Evolutionary conservation across 1,140 invertebrate species (phyloP), one percentile per base, ranked within the genome.

Genomic region (Zaprionus ornatus): DNA sequence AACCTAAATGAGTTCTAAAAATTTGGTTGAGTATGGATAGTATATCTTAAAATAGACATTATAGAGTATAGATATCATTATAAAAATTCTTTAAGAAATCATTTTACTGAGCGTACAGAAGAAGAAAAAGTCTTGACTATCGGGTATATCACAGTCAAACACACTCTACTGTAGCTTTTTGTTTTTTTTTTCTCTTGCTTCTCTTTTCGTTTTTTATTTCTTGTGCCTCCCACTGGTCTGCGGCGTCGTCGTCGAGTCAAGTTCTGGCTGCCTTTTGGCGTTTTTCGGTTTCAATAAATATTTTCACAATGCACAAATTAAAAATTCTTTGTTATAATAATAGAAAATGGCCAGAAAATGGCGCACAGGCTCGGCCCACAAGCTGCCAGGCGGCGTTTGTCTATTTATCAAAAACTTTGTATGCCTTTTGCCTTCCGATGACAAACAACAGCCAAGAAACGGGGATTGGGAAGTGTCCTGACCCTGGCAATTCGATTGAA

Each of bases 241-340:
- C 27, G 27, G 25, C 23, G 23, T 13, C 23, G 62, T 4, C 7
- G 23, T 32, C 35, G 42, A 62, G 52, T 52, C 52, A 70, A 63
- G 66, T 69, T 70, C 29, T 35, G 19, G 40, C 61, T 76, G 61
- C 50, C 85, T 76, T 74, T 77, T 56, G 66, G 85, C 81, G 76
- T 60, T 90, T 69, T 81, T 88, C 69, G 85, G 85, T 90, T 90
- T 88, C 85, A 90, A 88, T 88, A 88, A 88, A 88, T 88, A 88
- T 88, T 88, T 88, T 85, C 62, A 74, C 85, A 88, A 88, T 90
- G 85, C 80, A 88, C 81, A 88, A 90, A 88, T 88, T 88, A 88
- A 88, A 88, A 88, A 88, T 88, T 90, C 85, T 77, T 90, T 23
- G 71, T 69, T 75, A 81, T 70, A 78, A 88, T 79, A 87, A 88